Evolutionary conservation across 2,113 vertebrate species (phyloP).

Genomic region (Corythornis cristatus): DNA sequence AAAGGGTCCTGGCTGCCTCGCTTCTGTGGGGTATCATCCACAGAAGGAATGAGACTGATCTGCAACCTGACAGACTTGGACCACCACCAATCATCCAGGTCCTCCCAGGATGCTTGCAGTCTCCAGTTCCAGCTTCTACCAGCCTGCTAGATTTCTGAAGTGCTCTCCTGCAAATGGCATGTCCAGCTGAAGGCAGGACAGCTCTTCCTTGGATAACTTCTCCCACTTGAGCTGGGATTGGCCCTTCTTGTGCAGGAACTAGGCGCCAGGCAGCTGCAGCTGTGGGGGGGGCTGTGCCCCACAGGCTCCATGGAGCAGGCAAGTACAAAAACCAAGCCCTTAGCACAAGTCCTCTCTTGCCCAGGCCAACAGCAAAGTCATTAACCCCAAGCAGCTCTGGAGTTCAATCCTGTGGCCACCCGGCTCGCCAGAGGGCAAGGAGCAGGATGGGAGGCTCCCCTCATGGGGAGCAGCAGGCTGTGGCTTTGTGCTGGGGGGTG

Average conservation of each 20-base stretch:
- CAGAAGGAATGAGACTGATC: background rate
- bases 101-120: background rate
- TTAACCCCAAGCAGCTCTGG: background rate
- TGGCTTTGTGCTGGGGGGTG: background rate
- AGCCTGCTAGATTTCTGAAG: background rate
- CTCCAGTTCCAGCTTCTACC: background rate
- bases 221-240: background rate
- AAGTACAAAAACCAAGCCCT: background rate
- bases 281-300: background rate
- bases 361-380: background rate
- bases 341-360: constrained; percentile 23
- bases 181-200: background rate
- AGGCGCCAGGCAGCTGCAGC: background rate
- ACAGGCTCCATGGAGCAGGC: background rate
- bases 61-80: background rate
- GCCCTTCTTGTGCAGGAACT: background rate
- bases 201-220: background rate
- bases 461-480: background rate
- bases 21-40: background rate
- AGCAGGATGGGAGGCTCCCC: rapidly evolving
- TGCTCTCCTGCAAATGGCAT: background rate
- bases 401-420: background rate
- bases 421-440: rapidly evolving
- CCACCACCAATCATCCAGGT: background rate
- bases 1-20: background rate